Evolutionary conservation across 2,888 invertebrate genomes (phyloP).

Genomic region (Caenorhabditis parvicauda): DNA sequence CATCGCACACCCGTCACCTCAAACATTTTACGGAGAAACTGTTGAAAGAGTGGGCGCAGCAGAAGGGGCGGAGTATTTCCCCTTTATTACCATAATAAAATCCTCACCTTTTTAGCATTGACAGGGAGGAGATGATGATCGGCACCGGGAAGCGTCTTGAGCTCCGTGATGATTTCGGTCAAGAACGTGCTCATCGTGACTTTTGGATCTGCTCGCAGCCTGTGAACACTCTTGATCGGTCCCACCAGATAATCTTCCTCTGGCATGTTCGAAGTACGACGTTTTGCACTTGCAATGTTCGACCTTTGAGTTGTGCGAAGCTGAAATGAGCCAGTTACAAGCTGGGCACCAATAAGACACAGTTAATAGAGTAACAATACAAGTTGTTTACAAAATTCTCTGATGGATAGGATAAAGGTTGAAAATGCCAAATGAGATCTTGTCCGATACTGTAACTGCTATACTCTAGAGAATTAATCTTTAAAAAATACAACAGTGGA

Average conservation of each 20-base stretch:
- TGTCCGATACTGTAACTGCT: too few species aligned
- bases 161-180: slow-evolving; percentile 68
- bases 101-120: slow-evolving; percentile 76
- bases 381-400: background rate
- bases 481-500: background rate
- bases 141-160: slow-evolving; percentile 82
- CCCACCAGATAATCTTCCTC: slow-evolving; percentile 60
- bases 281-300: slow-evolving; percentile 16
- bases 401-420: background rate
- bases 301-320: slow-evolving; percentile 15
- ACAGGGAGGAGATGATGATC: slow-evolving; percentile 91
- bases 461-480: background rate
- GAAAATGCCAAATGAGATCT: background rate
- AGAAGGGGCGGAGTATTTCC: too few species aligned
- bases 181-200: slow-evolving; percentile 50
- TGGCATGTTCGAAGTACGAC: slow-evolving; percentile 38
- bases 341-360: too few species aligned
- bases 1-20: too few species aligned
- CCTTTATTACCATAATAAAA: too few species aligned
- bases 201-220: slow-evolving; percentile 89
- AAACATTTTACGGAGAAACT: too few species aligned
- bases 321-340: slow-evolving; percentile 4
- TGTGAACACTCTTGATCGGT: slow-evolving; percentile 74
- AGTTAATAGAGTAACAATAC: too few species aligned
- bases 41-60: too few species aligned